These are phyloP conservation scores for Charanyca ferruginea DNA, from an alignment of 2,888 invertebrate species.

Conservation along the genomic window DNA sequence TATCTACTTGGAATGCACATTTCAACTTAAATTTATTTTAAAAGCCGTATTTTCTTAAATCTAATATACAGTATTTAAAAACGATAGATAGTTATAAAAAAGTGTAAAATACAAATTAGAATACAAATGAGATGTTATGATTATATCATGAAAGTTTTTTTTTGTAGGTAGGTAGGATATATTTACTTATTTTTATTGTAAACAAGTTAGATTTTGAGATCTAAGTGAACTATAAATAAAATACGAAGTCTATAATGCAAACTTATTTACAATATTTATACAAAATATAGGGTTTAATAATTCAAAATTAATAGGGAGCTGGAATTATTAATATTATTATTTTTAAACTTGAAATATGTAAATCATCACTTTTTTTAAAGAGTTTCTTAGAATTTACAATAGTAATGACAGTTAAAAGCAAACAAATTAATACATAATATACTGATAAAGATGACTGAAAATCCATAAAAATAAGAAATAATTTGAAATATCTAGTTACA, in stretches of 20 bases:
- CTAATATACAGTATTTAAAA: neutral
- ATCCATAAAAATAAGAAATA: no score
- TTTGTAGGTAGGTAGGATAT: neutral
- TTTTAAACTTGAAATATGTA: neutral
- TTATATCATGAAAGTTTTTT: conserved; percentile 13
- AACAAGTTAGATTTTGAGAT: conserved; percentile 47
- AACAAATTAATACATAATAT: no score
- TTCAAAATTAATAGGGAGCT: neutral
- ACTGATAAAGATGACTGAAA: no score
- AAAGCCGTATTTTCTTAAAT: conserved; percentile 36
- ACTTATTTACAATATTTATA: conserved; percentile 54
- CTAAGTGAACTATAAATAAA: conserved; percentile 30
- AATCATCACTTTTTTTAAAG: neutral
- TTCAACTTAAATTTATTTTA: conserved; percentile 38
- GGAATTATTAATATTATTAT: neutral
- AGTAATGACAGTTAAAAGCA: neutral
- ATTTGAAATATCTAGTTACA: no score
- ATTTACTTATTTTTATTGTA: conserved; percentile 17
- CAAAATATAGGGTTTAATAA: conserved; percentile 16
- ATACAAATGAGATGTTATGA: neutral
- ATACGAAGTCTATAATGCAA: conserved; percentile 19
- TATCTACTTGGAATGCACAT: conserved; percentile 51
- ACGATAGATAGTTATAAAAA: conserved; percentile 22
- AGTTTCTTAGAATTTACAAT: neutral
- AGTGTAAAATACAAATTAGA: conserved; percentile 18